phyloP scores from a whole-genome alignment of 2,888 invertebrate species.

The Subacronicta megacephala region DNA sequence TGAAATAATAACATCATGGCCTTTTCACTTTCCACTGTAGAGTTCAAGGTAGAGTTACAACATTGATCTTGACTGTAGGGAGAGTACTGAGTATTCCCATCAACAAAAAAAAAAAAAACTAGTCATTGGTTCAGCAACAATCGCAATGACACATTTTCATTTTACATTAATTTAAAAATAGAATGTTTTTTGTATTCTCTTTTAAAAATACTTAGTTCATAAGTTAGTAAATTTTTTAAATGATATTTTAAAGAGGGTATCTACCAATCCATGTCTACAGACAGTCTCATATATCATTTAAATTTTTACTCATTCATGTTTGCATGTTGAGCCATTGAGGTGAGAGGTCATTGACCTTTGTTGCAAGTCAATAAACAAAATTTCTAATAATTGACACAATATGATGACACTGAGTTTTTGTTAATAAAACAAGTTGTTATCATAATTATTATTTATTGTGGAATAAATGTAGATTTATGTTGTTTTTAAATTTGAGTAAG shows the following conservation, averaged over 20 bases:
- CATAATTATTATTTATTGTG: background rate
- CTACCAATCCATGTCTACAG: background rate
- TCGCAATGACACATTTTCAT: background rate
- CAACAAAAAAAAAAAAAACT: conserved; percentile 1
- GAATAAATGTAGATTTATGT: background rate
- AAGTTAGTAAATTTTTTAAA: too few species aligned
- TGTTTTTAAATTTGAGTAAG: background rate
- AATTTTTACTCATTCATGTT: conserved; percentile 30
- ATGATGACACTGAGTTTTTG: conserved; percentile 11
- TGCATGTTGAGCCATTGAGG: conserved; percentile 38
- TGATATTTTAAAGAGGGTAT: too few species aligned
- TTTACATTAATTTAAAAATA: background rate
- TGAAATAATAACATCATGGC: conserved; percentile 38
- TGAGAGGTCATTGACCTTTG: conserved; percentile 50
- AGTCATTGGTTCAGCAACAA: conserved; percentile 1
- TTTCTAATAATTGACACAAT: conserved; percentile 18
- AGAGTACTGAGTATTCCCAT: background rate
- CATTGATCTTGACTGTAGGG: conserved; percentile 19
- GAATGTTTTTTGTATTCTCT: background rate
- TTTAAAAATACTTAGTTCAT: conserved; percentile 3
- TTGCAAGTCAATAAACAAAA: conserved; percentile 41
- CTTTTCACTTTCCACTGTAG: conserved; percentile 46
- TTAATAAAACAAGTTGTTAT: conserved; percentile 1
- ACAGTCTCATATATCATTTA: background rate
- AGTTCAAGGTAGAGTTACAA: conserved; percentile 42